These are phyloP conservation scores for Watsonalla binaria DNA, from an alignment of 2,888 invertebrate genomes.

Conservation along the genomic window DNA sequence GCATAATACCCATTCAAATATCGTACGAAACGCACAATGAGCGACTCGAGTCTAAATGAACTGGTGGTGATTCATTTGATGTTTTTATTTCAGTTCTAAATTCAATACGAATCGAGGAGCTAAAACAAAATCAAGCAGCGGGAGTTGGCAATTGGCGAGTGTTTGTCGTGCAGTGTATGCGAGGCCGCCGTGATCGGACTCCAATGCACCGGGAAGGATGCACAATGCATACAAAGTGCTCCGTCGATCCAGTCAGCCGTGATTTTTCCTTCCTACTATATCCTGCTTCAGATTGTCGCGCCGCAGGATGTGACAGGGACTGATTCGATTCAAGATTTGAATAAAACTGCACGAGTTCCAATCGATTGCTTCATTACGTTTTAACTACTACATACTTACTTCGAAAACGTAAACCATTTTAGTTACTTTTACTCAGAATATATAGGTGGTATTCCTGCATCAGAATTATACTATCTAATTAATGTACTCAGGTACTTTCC, in stretches of 20 bases:
- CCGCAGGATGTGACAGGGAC: conserved; percentile 40
- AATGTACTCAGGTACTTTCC: too few relatives aligned
- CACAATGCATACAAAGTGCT: conserved; percentile 66
- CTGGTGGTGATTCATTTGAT: conserved; percentile 1
- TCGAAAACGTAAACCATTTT: too few relatives aligned
- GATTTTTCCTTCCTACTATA: conserved; percentile 52
- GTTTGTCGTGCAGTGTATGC: conserved; percentile 53
- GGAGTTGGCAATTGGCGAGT: conserved; percentile 54
- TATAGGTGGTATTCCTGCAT: too few relatives aligned
- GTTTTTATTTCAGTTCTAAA: conserved; percentile 10
- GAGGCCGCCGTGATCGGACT: conserved; percentile 49
- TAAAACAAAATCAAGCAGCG: conserved; percentile 50
- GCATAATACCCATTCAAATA: neutral
- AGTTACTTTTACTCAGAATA: too few relatives aligned
- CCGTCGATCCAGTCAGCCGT: conserved; percentile 46
- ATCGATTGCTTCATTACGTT: conserved; percentile 6
- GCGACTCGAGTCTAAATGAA: neutral
- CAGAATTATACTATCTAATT: too few relatives aligned
- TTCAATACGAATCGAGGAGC: conserved; percentile 33
- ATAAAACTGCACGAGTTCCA: conserved; percentile 22
- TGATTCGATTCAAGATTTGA: conserved; percentile 33
- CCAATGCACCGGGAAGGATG: conserved; percentile 46
- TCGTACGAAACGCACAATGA: neutral
- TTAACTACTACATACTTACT: neutral
- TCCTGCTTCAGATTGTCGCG: conserved; percentile 36